A percentile compares a stretch with the other conserved stretches of the same genome.
Conservation (phyloP, 1,140 invertebrate genomes). For the Musca domestica region DNA sequence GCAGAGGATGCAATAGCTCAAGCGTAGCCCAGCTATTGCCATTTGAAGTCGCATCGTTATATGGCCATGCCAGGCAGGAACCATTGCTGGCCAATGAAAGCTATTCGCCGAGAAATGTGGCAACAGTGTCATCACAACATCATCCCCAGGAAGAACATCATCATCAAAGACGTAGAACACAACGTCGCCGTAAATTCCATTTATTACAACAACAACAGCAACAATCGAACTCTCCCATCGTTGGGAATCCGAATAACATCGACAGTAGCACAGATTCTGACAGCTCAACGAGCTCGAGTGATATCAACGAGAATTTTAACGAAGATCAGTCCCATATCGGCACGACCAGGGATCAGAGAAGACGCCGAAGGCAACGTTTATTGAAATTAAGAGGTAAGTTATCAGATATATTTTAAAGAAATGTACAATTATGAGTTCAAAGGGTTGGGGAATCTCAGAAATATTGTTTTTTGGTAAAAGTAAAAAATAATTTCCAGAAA, state of each 20-base stretch:
- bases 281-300: not conserved
- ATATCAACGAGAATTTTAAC: not conserved
- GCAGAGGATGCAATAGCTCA: not conserved
- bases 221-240: not conserved
- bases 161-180: slow-evolving; percentile 10
- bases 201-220: slow-evolving; percentile 17
- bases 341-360: slow-evolving; percentile 2
- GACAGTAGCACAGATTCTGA: not conserved
- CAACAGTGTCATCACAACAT: slow-evolving; percentile 14
- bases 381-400: slow-evolving; percentile 8
- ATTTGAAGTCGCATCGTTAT: not conserved
- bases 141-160: not conserved
- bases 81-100: not conserved
- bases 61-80: too few relatives aligned
- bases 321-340: not conserved
- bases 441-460: too few relatives aligned
- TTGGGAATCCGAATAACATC: not conserved
- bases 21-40: not conserved
- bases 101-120: slow-evolving; percentile 3
- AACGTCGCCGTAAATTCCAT: slow-evolving; percentile 1
- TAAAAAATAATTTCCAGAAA: too few relatives aligned
- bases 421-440: too few relatives aligned
- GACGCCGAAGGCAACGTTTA: slow-evolving; percentile 6
- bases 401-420: too few relatives aligned
- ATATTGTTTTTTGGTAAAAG: too few relatives aligned